phyloP scores from a whole-genome alignment of 2,888 invertebrate species.

The Eulithis prunata region DNA sequence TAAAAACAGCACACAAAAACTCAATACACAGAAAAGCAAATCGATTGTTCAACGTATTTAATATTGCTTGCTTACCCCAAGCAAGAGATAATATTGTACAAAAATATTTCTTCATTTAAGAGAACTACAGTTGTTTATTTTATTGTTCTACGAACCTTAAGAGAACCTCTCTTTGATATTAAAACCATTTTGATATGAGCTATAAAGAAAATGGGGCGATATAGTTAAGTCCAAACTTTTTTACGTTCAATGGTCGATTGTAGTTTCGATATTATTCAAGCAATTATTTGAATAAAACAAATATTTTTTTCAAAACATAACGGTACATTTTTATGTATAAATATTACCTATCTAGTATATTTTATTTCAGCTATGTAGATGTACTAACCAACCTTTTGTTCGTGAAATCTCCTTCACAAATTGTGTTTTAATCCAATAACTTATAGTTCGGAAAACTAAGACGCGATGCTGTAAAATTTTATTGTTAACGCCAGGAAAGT shows the following conservation, averaged over 20 bases:
- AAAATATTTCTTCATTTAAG: slow-evolving; percentile 17
- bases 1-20: too few relatives aligned
- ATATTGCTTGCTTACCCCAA: too few relatives aligned
- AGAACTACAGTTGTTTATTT: slow-evolving; percentile 39
- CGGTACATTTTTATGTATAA: too few relatives aligned
- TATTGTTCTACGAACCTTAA: slow-evolving; percentile 32
- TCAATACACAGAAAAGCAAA: too few relatives aligned
- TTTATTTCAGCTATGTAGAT: too few relatives aligned
- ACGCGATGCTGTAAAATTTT: slow-evolving; percentile 35
- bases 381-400: too few relatives aligned
- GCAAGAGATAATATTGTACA: too few relatives aligned
- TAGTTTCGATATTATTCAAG: too few relatives aligned
- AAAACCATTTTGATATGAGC: slow-evolving; percentile 24
- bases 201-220: slow-evolving; percentile 17
- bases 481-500: slow-evolving; percentile 33
- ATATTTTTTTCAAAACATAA: too few relatives aligned
- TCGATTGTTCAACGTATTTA: too few relatives aligned
- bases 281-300: too few relatives aligned
- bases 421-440: slow-evolving; percentile 36
- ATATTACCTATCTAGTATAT: too few relatives aligned
- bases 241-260: not conserved
- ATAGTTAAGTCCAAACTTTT: not conserved
- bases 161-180: slow-evolving; percentile 10
- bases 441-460: slow-evolving; percentile 36
- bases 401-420: slow-evolving; percentile 26